Conservation (phyloP, 2,888 invertebrate genomes). For the Alloscopus bannaensis region DNA sequence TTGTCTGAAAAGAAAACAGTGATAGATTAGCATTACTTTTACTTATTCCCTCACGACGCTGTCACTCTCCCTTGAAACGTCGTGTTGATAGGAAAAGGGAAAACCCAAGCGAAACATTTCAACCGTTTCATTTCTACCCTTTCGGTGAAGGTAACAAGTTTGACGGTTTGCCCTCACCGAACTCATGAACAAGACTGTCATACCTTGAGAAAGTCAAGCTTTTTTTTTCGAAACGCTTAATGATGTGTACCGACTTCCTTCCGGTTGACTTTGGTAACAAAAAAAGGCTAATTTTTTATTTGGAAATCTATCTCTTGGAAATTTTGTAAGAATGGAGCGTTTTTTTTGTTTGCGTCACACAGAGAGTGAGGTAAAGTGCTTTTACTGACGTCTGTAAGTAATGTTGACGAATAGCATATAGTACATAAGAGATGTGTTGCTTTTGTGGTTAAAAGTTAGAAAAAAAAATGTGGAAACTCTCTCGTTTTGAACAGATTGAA, state of each 20-base stretch:
- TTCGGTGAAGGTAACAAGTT: no score
- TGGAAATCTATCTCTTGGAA: slow-evolving; percentile 1
- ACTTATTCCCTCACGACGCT: slow-evolving; percentile 32
- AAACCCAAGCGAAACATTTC: no score
- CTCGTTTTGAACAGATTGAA: slow-evolving; percentile 24
- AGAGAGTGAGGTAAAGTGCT: slow-evolving; percentile 38
- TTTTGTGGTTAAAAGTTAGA: slow-evolving; percentile 28
- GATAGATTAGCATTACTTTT: slow-evolving; percentile 63
- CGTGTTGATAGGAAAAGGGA: no score
- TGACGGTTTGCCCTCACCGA: no score
- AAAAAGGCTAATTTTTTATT: slow-evolving; percentile 31
- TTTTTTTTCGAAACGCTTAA: slow-evolving; percentile 52
- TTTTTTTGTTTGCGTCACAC: slow-evolving; percentile 20
- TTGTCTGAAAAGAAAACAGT: slow-evolving; percentile 38
- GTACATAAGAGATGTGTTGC: background rate
- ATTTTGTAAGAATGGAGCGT: background rate
- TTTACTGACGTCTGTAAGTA: slow-evolving; percentile 32
- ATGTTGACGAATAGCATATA: slow-evolving; percentile 30
- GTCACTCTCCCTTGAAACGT: no score
- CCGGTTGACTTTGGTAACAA: slow-evolving; percentile 49
- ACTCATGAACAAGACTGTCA: slow-evolving; percentile 37
- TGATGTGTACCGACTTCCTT: slow-evolving; percentile 69
- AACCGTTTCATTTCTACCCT: no score
- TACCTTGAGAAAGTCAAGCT: slow-evolving; percentile 1
- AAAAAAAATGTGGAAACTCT: background rate